A percentile compares a stretch with the other conserved stretches of the same genome.
Conservation (phyloP, 2,113 vertebrate species). For the Echinops telfairi region DNA sequence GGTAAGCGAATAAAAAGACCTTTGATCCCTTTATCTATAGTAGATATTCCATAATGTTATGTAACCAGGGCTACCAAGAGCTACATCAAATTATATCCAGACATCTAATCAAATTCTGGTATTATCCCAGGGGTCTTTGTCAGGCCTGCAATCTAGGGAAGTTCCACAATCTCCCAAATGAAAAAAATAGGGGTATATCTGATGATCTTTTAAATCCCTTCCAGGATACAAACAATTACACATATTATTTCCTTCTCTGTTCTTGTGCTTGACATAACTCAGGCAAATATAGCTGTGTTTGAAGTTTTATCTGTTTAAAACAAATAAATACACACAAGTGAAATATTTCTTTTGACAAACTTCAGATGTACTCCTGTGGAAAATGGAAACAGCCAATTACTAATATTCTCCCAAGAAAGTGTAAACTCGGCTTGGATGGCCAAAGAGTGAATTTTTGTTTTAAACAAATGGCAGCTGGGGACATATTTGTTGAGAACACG, state of each 20-base stretch:
- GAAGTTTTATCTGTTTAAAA: not conserved
- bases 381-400: slow-evolving; percentile 19
- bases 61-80: not conserved
- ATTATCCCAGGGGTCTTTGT: not conserved
- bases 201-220: not conserved
- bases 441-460: not conserved
- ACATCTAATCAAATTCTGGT: not conserved
- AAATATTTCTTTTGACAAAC: not conserved
- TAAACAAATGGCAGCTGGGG: not conserved
- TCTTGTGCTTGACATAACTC: not conserved
- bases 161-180: not conserved
- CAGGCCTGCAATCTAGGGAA: not conserved
- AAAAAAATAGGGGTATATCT: not conserved
- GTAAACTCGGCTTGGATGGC: not conserved
- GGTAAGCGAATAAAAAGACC: slow-evolving; percentile 19
- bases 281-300: not conserved
- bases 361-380: not conserved
- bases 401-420: slow-evolving; percentile 1
- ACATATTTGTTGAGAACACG: not conserved
- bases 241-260: not conserved
- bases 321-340: not conserved
- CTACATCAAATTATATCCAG: not conserved
- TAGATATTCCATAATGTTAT: not conserved
- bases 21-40: not conserved
- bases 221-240: not conserved